These are phyloP conservation scores for Popillia japonica DNA, from an alignment of 1,140 invertebrate species.

Conservation along the genomic window DNA sequence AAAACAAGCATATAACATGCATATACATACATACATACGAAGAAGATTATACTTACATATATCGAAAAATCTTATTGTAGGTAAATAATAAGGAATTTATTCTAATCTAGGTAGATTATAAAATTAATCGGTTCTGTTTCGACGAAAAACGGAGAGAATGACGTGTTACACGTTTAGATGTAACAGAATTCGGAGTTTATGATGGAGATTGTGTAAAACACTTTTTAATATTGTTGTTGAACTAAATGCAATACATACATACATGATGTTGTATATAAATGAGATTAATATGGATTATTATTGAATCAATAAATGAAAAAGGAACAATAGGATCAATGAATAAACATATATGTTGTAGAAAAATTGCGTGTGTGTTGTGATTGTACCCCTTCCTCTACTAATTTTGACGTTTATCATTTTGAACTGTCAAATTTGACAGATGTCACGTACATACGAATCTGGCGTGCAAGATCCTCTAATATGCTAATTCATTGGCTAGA, in stretches of 20 bases:
- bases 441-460: too few species aligned
- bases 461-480: too few species aligned
- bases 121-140: neutral
- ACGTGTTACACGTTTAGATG: neutral
- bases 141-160: neutral
- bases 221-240: constrained; percentile 23
- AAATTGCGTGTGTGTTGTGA: too few species aligned
- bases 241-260: too few species aligned
- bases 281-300: neutral
- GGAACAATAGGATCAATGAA: neutral
- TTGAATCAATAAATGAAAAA: neutral
- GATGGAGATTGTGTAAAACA: neutral
- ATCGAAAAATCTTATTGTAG: neutral
- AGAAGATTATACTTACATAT: neutral
- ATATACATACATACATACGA: neutral
- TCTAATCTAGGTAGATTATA: neutral
- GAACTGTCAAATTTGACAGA: too few species aligned
- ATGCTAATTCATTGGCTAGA: too few species aligned
- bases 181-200: neutral
- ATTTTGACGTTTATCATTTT: too few species aligned
- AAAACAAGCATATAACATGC: neutral
- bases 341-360: constrained; percentile 29
- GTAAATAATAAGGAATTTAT: neutral
- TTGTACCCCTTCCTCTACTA: too few species aligned
- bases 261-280: constrained; percentile 8